Evolutionary conservation across 2,113 vertebrate genomes (phyloP).

Genomic region (Stictonetta naevosa): DNA sequence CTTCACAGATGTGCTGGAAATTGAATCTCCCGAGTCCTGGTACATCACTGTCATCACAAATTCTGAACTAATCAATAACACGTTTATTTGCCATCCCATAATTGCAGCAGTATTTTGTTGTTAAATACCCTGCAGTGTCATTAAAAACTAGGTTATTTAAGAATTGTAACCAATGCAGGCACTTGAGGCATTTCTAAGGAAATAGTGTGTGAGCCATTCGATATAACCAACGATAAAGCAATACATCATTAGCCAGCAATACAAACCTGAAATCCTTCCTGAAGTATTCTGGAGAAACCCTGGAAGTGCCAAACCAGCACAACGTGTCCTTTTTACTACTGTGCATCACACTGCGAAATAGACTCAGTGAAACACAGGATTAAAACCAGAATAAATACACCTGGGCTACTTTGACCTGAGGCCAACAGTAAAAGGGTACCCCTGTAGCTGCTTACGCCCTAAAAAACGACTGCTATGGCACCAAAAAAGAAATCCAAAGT

Average conservation of each 20-base stretch:
- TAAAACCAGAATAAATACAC: neutral
- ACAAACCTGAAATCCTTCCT: conserved; percentile 40
- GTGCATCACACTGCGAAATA: neutral
- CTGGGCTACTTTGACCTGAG: neutral
- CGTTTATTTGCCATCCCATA: conserved; percentile 32
- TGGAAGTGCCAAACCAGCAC: neutral
- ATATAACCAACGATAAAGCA: neutral
- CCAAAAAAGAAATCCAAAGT: neutral
- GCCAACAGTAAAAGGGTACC: neutral
- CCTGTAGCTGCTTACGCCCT: rapidly evolving
- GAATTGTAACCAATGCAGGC: neutral
- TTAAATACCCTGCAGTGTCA: conserved; percentile 41
- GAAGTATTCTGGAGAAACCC: neutral
- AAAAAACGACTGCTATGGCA: rapidly evolving
- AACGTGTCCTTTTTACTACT: neutral
- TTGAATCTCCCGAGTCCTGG: neutral
- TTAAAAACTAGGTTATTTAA: conserved; percentile 57
- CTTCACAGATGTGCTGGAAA: neutral
- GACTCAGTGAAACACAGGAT: neutral
- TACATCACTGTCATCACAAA: neutral
- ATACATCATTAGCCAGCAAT: neutral
- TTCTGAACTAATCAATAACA: conserved; percentile 15
- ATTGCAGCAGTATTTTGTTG: conserved; percentile 44
- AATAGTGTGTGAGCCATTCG: neutral
- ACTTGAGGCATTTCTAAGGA: conserved; percentile 55